Evolutionary conservation across 2,113 vertebrate species (phyloP).

Genomic region (Globicephala melas): DNA sequence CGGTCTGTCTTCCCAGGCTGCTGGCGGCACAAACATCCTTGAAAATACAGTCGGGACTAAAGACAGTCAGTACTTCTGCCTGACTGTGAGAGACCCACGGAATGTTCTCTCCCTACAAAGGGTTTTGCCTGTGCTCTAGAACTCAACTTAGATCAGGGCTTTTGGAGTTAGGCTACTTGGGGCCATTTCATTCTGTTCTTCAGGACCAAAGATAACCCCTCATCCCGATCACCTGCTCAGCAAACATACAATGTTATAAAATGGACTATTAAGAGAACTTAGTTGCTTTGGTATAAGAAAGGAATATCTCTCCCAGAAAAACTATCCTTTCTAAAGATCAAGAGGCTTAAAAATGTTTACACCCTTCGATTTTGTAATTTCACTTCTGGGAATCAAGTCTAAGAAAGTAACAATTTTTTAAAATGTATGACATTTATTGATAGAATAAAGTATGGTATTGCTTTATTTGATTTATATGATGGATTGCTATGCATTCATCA

Average conservation of each 20-base stretch:
- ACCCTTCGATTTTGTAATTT: conserved; percentile 12
- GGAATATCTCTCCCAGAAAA: neutral
- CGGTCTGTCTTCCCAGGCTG: neutral
- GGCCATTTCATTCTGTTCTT: neutral
- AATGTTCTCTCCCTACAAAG: neutral
- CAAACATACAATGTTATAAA: neutral
- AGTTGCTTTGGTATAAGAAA: neutral
- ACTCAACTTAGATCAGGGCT: neutral
- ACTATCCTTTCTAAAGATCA: neutral
- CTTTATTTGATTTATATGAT: conserved; percentile 1
- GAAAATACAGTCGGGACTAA: neutral
- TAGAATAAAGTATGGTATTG: neutral
- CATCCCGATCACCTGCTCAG: neutral
- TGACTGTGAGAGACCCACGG: neutral
- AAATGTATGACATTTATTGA: neutral
- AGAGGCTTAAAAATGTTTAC: neutral
- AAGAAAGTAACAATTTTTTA: neutral
- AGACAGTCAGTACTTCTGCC: neutral
- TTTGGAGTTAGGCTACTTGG: neutral
- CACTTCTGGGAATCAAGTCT: neutral
- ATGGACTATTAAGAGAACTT: neutral
- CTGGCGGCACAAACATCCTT: neutral
- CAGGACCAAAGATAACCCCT: neutral
- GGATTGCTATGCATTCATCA: neutral
- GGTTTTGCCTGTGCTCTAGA: neutral